These are phyloP conservation scores for Drosophila planitibia DNA, from an alignment of 2,888 invertebrate species.

Conservation along the genomic window DNA sequence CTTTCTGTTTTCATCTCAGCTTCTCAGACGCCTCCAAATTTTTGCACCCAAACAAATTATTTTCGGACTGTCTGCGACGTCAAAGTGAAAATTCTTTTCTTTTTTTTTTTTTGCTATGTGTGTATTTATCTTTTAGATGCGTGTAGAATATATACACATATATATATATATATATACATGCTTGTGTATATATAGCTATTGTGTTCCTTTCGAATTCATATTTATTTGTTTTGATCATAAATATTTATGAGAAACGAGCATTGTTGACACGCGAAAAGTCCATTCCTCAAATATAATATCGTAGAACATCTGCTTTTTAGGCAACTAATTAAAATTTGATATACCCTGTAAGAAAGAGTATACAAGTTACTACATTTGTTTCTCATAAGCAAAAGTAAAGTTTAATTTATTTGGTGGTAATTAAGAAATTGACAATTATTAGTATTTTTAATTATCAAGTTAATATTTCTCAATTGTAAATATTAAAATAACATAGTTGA, in stretches of 20 bases:
- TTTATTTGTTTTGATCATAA: constrained; percentile 53
- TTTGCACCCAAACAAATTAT: constrained; percentile 38
- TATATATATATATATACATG: background rate
- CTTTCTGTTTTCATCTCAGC: constrained; percentile 45
- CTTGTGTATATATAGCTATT: background rate
- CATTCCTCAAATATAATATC: constrained; percentile 37
- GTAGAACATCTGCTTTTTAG: constrained; percentile 17
- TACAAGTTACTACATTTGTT: background rate
- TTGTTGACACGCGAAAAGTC: constrained; percentile 62
- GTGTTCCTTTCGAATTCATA: constrained; percentile 13
- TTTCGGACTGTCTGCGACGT: constrained; percentile 59
- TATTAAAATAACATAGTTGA: background rate
- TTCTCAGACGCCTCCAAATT: constrained; percentile 38
- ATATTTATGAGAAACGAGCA: constrained; percentile 32
- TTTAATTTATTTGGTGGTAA: background rate
- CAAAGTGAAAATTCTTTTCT: constrained; percentile 55
- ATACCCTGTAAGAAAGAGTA: constrained; percentile 22
- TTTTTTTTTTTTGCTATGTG: constrained; percentile 12
- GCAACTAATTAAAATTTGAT: constrained; percentile 16
- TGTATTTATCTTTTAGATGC: constrained; percentile 17
- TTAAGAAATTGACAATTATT: background rate
- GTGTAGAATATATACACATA: constrained; percentile 14
- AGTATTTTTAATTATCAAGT: background rate
- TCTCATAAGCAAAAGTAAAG: background rate
- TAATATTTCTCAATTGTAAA: background rate